These are phyloP conservation scores for Amitus sp. DNA, from an alignment of 2,888 invertebrate species.

Conservation along the genomic window DNA sequence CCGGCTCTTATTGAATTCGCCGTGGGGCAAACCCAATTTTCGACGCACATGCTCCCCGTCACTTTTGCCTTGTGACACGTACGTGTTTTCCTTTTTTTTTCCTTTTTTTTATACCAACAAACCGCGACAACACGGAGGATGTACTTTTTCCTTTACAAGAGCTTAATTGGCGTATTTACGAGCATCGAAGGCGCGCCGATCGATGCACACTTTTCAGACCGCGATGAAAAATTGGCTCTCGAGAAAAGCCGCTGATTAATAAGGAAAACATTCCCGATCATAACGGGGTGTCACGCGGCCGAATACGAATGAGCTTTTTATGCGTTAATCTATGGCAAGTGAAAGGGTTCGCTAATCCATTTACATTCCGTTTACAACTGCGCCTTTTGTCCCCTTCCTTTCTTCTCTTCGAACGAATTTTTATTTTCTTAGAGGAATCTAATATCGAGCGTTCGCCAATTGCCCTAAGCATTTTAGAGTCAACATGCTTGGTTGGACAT, in stretches of 20 bases:
- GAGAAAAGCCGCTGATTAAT: not conserved
- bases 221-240: not conserved
- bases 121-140: not conserved
- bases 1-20: constrained; percentile 30
- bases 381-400: no score
- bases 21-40: constrained; percentile 58
- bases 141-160: not conserved
- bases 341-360: constrained; percentile 8
- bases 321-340: constrained; percentile 2
- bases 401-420: no score
- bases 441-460: no score
- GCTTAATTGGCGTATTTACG: constrained; percentile 6
- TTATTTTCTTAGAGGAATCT: no score
- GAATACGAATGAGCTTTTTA: constrained; percentile 5
- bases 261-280: not conserved
- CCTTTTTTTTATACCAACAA: not conserved
- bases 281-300: not conserved
- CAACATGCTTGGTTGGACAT: no score
- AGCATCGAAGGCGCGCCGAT: constrained; percentile 5
- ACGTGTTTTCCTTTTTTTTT: no score
- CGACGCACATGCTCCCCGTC: constrained; percentile 45
- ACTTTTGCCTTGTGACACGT: not conserved
- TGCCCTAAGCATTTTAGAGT: no score
- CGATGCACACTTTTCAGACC: constrained; percentile 12
- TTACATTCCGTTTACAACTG: no score